phyloP scores from a whole-genome alignment of 2,113 vertebrate species.

The Felis chaus region DNA sequence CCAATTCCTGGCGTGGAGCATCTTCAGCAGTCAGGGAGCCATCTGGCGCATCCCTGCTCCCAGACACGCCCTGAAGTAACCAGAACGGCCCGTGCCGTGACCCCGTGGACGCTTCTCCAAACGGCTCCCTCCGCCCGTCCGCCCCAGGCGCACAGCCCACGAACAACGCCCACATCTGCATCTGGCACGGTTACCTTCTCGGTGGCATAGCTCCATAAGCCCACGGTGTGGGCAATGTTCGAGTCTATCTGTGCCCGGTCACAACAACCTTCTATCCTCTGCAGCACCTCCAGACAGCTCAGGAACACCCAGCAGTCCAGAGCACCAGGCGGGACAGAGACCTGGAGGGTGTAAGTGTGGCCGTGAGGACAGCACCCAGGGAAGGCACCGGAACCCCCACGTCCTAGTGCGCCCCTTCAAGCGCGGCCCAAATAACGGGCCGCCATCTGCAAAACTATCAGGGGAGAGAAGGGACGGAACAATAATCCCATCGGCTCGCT shows the following conservation, averaged over 20 bases:
- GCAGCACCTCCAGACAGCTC: slow-evolving; percentile 97
- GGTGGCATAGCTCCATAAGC: slow-evolving; percentile 96
- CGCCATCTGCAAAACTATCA: accelerated
- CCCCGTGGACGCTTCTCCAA: accelerated
- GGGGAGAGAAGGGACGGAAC: accelerated
- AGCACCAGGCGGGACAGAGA: slow-evolving; percentile 93
- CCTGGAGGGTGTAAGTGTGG: slow-evolving; percentile 80
- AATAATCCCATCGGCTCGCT: neutral
- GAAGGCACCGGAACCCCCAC: neutral
- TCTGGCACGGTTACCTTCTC: slow-evolving; percentile 90
- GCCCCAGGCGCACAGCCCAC: neutral
- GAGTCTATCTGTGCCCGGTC: slow-evolving; percentile 93
- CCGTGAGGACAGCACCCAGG: accelerated
- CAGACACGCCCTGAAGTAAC: accelerated
- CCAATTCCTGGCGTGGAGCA: accelerated
- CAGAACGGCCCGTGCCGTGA: accelerated
- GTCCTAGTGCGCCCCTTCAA: neutral
- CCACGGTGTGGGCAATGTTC: slow-evolving; percentile 95
- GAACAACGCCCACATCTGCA: accelerated
- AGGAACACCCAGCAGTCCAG: slow-evolving; percentile 99
- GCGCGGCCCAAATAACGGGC: neutral
- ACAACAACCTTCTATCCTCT: slow-evolving; percentile 97
- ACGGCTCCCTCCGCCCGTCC: neutral
- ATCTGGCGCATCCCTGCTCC: accelerated
- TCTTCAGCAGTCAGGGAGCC: neutral